Evolutionary conservation across 2,113 vertebrate genomes (phyloP).

Genomic region (Heterocephalus glaber): DNA sequence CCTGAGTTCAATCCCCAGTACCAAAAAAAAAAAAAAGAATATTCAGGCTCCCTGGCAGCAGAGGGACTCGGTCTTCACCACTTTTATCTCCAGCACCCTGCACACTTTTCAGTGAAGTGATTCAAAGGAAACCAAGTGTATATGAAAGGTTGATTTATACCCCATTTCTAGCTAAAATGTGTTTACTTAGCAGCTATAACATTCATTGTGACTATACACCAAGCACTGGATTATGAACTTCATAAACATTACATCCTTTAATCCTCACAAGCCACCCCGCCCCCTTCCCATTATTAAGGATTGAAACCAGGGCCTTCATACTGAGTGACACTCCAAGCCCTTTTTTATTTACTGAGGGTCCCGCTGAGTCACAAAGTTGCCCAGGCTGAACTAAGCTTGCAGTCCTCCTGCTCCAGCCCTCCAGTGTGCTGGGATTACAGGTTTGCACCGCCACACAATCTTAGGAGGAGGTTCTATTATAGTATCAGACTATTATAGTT

Average conservation of each 20-base stretch:
- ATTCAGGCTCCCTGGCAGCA: neutral
- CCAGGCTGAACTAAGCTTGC: neutral
- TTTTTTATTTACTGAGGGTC: neutral
- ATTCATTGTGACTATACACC: neutral
- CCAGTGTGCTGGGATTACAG: neutral
- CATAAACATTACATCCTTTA: neutral
- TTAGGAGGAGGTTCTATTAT: neutral
- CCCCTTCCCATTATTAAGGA: no score
- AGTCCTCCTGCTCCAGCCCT: no score
- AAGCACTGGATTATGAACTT: neutral
- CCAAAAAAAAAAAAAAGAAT: no score
- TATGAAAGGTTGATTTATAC: neutral
- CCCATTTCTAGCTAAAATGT: neutral
- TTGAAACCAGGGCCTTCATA: neutral
- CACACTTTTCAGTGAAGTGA: neutral
- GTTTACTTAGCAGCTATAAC: neutral
- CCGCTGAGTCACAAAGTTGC: neutral
- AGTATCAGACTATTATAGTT: neutral
- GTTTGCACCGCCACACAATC: neutral
- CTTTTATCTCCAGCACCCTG: neutral
- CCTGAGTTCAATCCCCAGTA: no score
- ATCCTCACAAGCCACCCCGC: neutral
- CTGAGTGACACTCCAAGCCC: neutral
- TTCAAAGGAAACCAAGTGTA: slow-evolving; percentile 4
- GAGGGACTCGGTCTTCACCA: neutral